Evolutionary conservation across 2,888 invertebrate genomes (phyloP).

Genomic region (Criorhina ranunculi): DNA sequence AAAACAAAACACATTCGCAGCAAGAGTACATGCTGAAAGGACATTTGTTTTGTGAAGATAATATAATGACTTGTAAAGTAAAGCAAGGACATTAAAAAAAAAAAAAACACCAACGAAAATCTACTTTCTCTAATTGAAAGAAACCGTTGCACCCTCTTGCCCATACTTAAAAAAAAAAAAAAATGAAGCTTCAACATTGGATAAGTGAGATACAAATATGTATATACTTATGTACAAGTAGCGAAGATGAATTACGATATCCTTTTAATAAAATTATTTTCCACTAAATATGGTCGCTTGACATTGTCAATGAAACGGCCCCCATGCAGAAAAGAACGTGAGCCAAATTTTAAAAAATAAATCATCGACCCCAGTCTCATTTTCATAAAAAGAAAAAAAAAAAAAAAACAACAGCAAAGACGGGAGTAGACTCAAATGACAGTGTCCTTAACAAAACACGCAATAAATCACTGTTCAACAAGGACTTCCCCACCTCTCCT

Average conservation of each 20-base stretch:
- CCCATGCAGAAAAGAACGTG: conserved; percentile 46
- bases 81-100: conserved; percentile 64
- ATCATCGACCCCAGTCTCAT: conserved; percentile 64
- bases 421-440: conserved; percentile 35
- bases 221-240: conserved; percentile 20
- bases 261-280: conserved; percentile 73
- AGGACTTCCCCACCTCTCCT: conserved; percentile 32
- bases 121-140: conserved; percentile 75
- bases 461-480: conserved; percentile 67
- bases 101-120: conserved; percentile 53
- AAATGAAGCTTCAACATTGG: conserved; percentile 18
- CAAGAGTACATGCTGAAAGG: conserved; percentile 66
- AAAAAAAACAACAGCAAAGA: conserved; percentile 25
- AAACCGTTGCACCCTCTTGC: conserved; percentile 57
- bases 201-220: conserved; percentile 40
- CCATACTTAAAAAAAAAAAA: conserved; percentile 8
- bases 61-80: conserved; percentile 71
- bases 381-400: conserved; percentile 7
- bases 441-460: conserved; percentile 41
- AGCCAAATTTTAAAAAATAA: conserved; percentile 63
- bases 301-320: conserved; percentile 59
- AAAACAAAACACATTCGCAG: conserved; percentile 54
- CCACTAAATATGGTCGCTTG: conserved; percentile 68
- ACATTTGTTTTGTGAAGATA: conserved; percentile 69
- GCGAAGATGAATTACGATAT: conserved; percentile 70